These are phyloP conservation scores for Picus viridis DNA, from an alignment of 2,797 vertebrate species.

Conservation along the genomic window DNA sequence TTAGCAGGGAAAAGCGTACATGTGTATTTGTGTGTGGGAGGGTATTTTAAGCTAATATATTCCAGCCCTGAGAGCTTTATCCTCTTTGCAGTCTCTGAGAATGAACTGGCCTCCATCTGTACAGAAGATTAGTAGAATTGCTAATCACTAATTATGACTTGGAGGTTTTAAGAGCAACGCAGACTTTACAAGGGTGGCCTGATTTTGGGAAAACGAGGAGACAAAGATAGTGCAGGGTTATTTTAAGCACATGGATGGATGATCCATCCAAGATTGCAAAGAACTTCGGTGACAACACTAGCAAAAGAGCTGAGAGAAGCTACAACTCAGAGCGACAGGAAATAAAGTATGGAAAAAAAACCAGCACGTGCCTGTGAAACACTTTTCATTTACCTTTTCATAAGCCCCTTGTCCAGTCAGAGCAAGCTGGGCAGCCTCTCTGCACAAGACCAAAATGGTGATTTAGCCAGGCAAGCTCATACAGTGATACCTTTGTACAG, in stretches of 20 bases:
- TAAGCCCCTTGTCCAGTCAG: not conserved
- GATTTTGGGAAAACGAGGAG: conserved; percentile 50
- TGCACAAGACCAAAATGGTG: not conserved
- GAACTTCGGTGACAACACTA: accelerated
- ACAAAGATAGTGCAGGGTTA: conserved; percentile 20
- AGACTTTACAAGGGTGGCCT: conserved; percentile 36
- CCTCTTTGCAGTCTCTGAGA: conserved; percentile 62
- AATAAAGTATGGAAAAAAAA: not conserved
- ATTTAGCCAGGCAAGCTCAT: not conserved
- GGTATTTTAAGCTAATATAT: conserved; percentile 68
- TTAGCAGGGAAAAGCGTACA: not conserved
- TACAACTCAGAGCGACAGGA: not conserved
- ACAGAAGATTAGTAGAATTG: conserved; percentile 63
- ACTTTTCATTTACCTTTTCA: not conserved
- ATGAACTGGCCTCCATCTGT: conserved; percentile 66
- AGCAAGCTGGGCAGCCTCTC: not conserved
- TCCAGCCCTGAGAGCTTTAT: conserved; percentile 58
- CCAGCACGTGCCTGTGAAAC: not conserved
- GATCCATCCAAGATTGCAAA: not conserved
- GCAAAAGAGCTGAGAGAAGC: not conserved
- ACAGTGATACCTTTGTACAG: not conserved
- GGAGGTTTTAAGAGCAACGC: conserved; percentile 47
- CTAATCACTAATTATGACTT: conserved; percentile 73
- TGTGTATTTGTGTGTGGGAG: conserved; percentile 17
- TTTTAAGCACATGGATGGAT: conserved; percentile 23